Evolutionary conservation across 2,113 vertebrate genomes (phyloP), one percentile per base, ranked within the genome.

Genomic region (Okapia johnstoni): DNA sequence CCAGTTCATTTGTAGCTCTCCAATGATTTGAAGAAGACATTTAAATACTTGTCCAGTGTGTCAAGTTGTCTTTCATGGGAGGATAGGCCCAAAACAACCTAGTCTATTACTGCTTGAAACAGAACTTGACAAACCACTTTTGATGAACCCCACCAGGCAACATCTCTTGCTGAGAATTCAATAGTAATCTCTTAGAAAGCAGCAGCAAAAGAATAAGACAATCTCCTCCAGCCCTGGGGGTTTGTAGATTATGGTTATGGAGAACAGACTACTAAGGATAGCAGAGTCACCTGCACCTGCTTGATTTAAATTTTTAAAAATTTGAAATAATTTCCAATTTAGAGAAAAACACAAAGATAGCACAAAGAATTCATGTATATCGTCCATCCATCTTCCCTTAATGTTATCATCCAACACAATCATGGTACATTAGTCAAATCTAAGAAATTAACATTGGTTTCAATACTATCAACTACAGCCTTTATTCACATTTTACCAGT

Each of bases 321-420:
- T 40, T 88, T 76, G 76, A 81, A 94, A 91, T 91, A 77, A 88
- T 55, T 61, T 54, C 48, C 63, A 19, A 87, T 91, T 88, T 97
- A 80, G 0, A 85, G 81, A 93, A 58, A 96, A 57, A 17, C 73
- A 25, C 26, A 60, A 90, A 36, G 48, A 81, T 14, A 61, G 54
- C 7, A 76, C 43, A 57, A 84, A 89, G 43, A 4, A 5, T 58
- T 23, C 76, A n/a, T 23, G 50, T 48, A 28, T 73, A 40, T 16
- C 36, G 21, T 90, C 85, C 30, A 88, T 21, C 10, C 15, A 50
- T 12, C 25, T 70, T 86, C 25, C 30, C 6, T 55, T 89, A 76
- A 73, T 48, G 43, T 17, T 77, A 87, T 50, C 52, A 60, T 48
- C 46, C 46, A 63, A 83, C 14, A 17, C 66, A 58, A 79, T 14